A percentile compares a stretch with the other conserved stretches of the same genome.
Evolutionary conservation across 2,888 invertebrate species (phyloP).

Genomic region (Drosophila kambysellisi): DNA sequence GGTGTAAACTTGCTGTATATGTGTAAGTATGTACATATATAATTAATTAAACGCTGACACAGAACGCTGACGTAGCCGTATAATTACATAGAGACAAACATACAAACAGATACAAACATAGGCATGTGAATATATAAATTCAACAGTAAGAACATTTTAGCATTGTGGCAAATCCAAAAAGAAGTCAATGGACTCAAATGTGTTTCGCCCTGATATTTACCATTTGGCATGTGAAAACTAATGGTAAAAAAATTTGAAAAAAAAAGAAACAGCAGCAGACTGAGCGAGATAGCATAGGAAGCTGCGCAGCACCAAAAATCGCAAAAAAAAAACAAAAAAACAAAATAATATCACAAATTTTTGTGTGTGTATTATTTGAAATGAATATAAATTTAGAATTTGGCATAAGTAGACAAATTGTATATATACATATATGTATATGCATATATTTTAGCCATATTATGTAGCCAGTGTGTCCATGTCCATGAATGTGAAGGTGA

Average conservation of each 20-base stretch:
- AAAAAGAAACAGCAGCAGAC: background rate
- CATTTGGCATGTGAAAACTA: constrained; percentile 32
- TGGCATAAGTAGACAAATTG: constrained; percentile 36
- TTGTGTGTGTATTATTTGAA: constrained; percentile 26
- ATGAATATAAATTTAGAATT: constrained; percentile 56
- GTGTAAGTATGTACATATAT: constrained; percentile 4
- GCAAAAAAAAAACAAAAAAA: constrained; percentile 40
- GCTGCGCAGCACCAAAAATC: constrained; percentile 32
- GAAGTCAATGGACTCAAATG: constrained; percentile 59
- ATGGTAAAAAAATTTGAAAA: background rate
- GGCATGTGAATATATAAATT: background rate
- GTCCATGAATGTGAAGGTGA: constrained; percentile 72
- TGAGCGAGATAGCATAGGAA: constrained; percentile 17
- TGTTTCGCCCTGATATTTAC: constrained; percentile 22
- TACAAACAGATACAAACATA: background rate
- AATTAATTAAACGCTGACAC: constrained; percentile 15
- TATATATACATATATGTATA: background rate
- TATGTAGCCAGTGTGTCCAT: constrained; percentile 37
- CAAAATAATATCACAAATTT: constrained; percentile 20
- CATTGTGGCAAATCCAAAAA: constrained; percentile 12
- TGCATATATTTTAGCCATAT: background rate
- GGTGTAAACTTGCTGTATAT: constrained; percentile 13
- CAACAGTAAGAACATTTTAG: constrained; percentile 20
- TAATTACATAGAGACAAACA: background rate
- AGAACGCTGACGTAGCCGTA: constrained; percentile 5